Percentiles rank a stretch among this genome's conserved stretches.
Conservation (phyloP, 2,797 vertebrate genomes). For the Hoplostethus mediterraneus region DNA sequence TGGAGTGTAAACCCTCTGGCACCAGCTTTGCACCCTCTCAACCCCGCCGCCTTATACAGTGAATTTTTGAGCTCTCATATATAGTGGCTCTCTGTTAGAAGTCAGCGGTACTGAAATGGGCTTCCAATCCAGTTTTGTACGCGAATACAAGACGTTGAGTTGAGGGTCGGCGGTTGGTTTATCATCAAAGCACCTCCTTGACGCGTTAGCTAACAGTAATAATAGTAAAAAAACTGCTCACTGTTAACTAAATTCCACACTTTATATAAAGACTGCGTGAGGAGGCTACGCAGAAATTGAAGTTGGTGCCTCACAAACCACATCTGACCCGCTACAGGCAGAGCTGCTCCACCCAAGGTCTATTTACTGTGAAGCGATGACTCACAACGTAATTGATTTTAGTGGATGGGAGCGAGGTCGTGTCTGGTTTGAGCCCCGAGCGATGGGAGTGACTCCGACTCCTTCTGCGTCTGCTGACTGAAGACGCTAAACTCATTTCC, state of each 20-base stretch:
- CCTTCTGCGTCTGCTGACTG: constrained; percentile 9
- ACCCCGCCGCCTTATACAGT: neutral
- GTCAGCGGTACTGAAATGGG: too few species aligned
- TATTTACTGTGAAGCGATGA: constrained; percentile 30
- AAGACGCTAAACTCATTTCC: constrained; percentile 68
- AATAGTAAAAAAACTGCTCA: too few species aligned
- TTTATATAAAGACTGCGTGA: neutral
- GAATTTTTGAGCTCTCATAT: constrained; percentile 17
- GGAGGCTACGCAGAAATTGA: neutral
- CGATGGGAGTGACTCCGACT: constrained; percentile 4
- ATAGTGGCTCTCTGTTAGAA: neutral
- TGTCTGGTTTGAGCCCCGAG: constrained; percentile 40
- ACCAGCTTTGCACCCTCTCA: constrained; percentile 23
- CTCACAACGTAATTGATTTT: constrained; percentile 43
- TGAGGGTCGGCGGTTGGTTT: too few species aligned
- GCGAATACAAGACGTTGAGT: too few species aligned
- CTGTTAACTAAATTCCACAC: too few species aligned
- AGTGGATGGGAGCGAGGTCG: constrained; percentile 23
- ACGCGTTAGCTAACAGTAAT: neutral
- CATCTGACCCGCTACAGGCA: neutral
- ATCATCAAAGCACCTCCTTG: too few species aligned
- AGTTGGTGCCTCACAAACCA: constrained; percentile 2
- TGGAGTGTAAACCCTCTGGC: constrained; percentile 59
- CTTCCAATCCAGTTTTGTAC: too few species aligned
- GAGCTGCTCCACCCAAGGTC: neutral